Evolutionary conservation across 2,113 vertebrate species (phyloP).

Genomic region (Pachyramphus minor): DNA sequence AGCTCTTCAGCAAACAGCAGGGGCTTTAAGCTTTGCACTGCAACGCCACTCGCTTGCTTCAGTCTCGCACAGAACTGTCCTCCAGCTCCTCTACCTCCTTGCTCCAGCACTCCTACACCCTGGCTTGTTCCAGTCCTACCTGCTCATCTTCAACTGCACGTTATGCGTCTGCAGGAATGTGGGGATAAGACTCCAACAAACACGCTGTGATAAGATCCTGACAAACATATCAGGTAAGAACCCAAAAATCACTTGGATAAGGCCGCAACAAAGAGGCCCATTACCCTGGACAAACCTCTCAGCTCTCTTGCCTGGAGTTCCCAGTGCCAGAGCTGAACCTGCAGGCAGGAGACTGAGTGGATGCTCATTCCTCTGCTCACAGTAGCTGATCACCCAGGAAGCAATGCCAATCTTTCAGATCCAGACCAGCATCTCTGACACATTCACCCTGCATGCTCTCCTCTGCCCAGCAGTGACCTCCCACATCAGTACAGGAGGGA

Average conservation of each 20-base stretch:
- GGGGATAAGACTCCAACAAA: neutral
- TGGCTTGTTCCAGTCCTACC: neutral
- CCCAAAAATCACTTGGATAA: neutral
- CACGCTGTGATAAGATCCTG: neutral
- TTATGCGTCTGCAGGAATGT: neutral
- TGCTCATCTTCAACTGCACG: fast-evolving
- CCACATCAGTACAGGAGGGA: neutral
- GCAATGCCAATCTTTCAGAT: neutral
- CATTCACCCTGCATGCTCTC: fast-evolving
- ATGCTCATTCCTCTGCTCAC: neutral
- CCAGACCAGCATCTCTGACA: neutral
- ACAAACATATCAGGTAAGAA: neutral
- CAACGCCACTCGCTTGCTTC: neutral
- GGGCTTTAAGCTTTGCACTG: neutral
- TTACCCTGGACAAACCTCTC: neutral
- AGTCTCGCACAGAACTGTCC: fast-evolving
- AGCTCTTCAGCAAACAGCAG: neutral
- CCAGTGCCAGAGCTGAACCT: fast-evolving
- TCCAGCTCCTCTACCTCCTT: neutral
- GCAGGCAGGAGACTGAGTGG: neutral
- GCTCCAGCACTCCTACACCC: neutral
- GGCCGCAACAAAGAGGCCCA: neutral
- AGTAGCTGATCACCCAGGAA: fast-evolving
- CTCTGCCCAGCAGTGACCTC: neutral
- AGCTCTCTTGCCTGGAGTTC: neutral